Evolutionary conservation across 2,888 invertebrate genomes (phyloP), one percentile per base, ranked within the genome.

Genomic region (Rhaphigaster nebulosa): DNA sequence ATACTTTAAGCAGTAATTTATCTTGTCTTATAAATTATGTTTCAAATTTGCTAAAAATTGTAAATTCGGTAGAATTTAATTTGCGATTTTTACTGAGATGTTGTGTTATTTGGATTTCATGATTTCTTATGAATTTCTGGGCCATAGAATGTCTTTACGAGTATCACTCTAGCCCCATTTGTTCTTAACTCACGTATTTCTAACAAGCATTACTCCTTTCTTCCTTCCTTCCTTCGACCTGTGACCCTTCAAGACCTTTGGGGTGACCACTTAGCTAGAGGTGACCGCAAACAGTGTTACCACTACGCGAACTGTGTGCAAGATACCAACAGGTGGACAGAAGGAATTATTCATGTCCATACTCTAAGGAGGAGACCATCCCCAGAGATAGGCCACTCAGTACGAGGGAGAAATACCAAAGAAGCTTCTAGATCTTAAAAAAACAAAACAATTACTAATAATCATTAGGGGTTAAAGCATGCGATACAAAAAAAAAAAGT

Each of bases 271-370:
- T 88, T 88, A 60, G 34, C 56, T 4, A 18, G 88, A 88, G 88
- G 56, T 60, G 60, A 88, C 88, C 88, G 60, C 88, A 88, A 88
- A 88, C 60, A 88, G 54, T 41, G 88, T 88, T 88, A 88, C 41
- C 26, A 56, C 26, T 60, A 88, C 88, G 88, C 88, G 88, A n/a
- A 56, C 34, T 41, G 88, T 34, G 88, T 88, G 15, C 88, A 13
- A n/a, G 88, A 56, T 88, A 45, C 65, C 88, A 88, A 88, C 88
- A 88, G 88, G 88, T 88, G 56, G 88, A 60, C 56, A 60, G 26
- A 88, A 88, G 88, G 88, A 88, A 88, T 88, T 88, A 88, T 88
- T 88, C 88, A 88, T 56, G 56, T 41, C 56, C 84, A 84, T 26
- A 15, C 84, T 84, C 84, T 50, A 50, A 84, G 45, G 50, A 50